Evolutionary conservation across 2,888 invertebrate species (phyloP).

Genomic region (Hemaris fuciformis): DNA sequence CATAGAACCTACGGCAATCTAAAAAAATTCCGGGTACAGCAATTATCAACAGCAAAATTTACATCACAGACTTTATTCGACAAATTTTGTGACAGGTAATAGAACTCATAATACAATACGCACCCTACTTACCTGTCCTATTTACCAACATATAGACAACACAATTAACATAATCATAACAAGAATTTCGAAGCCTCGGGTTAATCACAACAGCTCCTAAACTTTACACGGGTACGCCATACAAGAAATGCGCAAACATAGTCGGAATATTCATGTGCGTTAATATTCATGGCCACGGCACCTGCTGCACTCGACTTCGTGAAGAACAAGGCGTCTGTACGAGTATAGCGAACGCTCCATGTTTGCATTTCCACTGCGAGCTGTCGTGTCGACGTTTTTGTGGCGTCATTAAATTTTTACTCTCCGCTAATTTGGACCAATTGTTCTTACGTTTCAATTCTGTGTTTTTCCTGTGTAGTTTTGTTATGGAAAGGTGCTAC

Average conservation of each 20-base stretch:
- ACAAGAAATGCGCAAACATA: conserved; percentile 71
- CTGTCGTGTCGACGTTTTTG: neutral
- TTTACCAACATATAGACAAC: neutral
- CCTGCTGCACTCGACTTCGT: conserved; percentile 51
- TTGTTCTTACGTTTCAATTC: neutral
- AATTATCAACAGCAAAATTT: too few relatives aligned
- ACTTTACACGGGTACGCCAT: conserved; percentile 27
- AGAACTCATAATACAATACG: too few relatives aligned
- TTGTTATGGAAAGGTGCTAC: too few relatives aligned
- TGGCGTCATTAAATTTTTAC: neutral
- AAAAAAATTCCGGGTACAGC: too few relatives aligned
- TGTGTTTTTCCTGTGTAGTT: too few relatives aligned
- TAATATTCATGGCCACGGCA: conserved; percentile 72
- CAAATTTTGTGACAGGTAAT: too few relatives aligned
- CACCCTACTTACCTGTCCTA: neutral
- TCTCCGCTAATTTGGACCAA: neutral
- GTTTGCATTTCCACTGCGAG: conserved; percentile 4
- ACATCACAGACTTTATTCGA: too few relatives aligned
- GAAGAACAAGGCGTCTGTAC: conserved; percentile 34
- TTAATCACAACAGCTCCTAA: neutral
- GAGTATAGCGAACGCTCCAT: neutral
- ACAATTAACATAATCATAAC: neutral
- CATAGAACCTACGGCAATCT: too few relatives aligned
- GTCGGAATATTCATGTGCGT: conserved; percentile 71
- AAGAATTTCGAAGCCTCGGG: neutral